Conservation (phyloP, 2,113 vertebrate species). For the Acanthochromis polyacanthus region DNA sequence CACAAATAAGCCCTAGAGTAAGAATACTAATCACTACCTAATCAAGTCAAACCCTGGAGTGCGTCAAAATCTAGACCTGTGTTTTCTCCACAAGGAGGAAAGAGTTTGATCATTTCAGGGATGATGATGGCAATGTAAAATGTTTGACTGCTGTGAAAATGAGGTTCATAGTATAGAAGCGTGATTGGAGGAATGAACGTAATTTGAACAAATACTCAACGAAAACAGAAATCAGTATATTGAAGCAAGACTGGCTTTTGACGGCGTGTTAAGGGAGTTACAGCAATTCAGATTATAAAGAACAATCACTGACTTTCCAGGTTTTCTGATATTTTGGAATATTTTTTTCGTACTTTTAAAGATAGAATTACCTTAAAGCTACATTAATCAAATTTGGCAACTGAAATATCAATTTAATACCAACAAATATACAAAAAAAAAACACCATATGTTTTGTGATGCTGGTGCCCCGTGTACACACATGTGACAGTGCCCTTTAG, state of each 20-base stretch:
- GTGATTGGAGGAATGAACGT: too few species aligned
- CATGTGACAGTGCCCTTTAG: neutral
- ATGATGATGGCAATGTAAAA: neutral
- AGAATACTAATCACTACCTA: slow-evolving; percentile 12
- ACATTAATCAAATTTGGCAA: neutral
- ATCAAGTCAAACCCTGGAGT: slow-evolving; percentile 11
- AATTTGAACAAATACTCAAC: neutral
- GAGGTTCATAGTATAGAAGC: too few species aligned
- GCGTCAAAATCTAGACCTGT: neutral
- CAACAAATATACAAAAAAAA: neutral
- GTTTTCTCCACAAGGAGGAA: slow-evolving; percentile 1
- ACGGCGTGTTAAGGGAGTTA: neutral
- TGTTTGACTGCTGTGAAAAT: too few species aligned
- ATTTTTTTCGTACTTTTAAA: neutral
- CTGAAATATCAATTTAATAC: neutral
- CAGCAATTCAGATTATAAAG: neutral
- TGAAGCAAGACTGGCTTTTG: neutral
- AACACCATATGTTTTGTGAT: neutral
- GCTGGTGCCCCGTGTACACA: neutral
- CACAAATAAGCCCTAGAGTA: neutral
- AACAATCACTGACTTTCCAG: neutral
- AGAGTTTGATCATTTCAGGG: neutral
- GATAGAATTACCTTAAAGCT: neutral
- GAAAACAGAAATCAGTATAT: neutral
- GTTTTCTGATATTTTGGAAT: neutral